A percentile compares a stretch with the other conserved stretches of the same genome.
Conservation (phyloP, 2,888 invertebrate genomes). For the Cetonia aurata region DNA sequence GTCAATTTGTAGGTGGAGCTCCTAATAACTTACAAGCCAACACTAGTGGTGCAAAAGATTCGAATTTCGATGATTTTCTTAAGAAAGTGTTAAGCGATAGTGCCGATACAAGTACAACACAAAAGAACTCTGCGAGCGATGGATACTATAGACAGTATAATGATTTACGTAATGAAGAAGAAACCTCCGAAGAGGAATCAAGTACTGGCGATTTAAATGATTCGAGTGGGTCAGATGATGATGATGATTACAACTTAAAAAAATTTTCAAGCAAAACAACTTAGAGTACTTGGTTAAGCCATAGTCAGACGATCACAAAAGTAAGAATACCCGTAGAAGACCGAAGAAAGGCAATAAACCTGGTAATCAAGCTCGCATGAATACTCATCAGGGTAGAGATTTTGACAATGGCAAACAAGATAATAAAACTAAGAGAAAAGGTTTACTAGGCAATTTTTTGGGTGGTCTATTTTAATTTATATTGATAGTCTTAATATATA, state of each 20-base stretch:
- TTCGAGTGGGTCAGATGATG: background rate
- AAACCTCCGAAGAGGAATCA: background rate
- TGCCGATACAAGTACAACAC: background rate
- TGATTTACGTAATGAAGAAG: conserved; percentile 3
- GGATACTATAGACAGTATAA: background rate
- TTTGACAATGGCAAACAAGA: no score
- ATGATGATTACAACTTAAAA: conserved; percentile 19
- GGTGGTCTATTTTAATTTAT: no score
- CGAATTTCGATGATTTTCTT: conserved; percentile 20
- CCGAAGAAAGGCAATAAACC: no score
- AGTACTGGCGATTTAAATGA: conserved; percentile 4
- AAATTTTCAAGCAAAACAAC: conserved; percentile 29
- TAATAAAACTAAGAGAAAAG: no score
- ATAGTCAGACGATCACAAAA: no score
- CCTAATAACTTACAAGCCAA: background rate
- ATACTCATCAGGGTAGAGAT: no score
- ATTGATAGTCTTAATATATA: no score
- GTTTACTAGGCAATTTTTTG: no score
- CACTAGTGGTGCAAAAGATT: background rate
- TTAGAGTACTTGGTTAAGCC: conserved; percentile 21
- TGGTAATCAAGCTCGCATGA: no score
- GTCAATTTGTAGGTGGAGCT: background rate
- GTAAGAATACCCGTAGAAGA: no score
- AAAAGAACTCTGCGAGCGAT: background rate
- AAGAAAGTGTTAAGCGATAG: background rate